Percentiles rank a stretch among this genome's conserved stretches.
Conservation (phyloP, 2,888 invertebrate genomes). For the Acanthosepion lycidas region DNA sequence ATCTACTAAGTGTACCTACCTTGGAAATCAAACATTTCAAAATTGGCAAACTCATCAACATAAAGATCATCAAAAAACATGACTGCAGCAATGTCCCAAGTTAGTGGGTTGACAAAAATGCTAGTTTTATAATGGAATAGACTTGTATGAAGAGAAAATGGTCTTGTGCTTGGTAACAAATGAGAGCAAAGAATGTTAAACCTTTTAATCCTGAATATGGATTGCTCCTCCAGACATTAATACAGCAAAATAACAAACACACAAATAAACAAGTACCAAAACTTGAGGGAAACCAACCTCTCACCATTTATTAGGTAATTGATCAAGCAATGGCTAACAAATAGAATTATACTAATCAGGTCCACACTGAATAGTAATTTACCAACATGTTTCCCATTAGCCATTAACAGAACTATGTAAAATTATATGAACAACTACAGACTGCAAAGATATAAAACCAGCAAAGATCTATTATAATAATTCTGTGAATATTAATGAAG, state of each 20-base stretch:
- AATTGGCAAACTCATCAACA: background rate
- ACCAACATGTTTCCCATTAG: background rate
- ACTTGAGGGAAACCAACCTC: background rate
- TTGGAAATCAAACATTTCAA: background rate
- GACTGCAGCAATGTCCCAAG: background rate
- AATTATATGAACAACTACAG: background rate
- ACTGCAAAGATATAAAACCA: background rate
- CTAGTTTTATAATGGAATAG: background rate
- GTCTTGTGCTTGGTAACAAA: background rate
- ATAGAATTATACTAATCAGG: constrained; percentile 8
- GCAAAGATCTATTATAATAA: constrained; percentile 7
- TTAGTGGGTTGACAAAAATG: background rate
- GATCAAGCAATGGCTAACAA: background rate
- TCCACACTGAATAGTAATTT: background rate
- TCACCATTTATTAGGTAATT: background rate
- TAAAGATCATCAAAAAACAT: constrained; percentile 8
- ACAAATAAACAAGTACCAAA: background rate
- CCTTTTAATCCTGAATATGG: background rate
- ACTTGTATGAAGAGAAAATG: background rate
- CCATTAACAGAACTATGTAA: background rate
- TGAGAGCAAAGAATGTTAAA: background rate
- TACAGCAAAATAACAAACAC: background rate
- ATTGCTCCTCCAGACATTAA: background rate
- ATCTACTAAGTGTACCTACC: constrained; percentile 20
- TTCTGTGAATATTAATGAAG: background rate